phyloP scores from a whole-genome alignment of 2,888 invertebrate species.

The Hartigia nigra region DNA sequence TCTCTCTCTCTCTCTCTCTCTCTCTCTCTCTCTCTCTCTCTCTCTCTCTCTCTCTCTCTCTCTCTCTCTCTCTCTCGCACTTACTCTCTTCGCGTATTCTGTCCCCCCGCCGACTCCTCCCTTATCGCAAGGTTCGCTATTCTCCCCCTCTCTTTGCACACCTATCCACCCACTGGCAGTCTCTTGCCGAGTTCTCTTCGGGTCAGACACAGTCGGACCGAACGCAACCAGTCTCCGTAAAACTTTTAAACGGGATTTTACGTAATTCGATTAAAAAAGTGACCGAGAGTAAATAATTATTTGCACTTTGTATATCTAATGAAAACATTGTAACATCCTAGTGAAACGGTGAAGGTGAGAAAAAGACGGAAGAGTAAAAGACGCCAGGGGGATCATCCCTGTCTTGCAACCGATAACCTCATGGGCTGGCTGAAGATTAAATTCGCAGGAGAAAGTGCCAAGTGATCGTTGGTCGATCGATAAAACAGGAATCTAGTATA shows the following conservation, averaged over 20 bases:
- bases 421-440: background rate
- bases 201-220: slow-evolving; percentile 9
- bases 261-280: background rate
- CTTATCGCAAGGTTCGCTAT: slow-evolving; percentile 16
- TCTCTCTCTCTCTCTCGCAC: slow-evolving; percentile 49
- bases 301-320: background rate
- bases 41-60: slow-evolving; percentile 67
- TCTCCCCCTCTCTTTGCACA: slow-evolving; percentile 15
- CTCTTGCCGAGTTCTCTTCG: slow-evolving; percentile 25
- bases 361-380: background rate
- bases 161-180: slow-evolving; percentile 13
- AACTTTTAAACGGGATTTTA: background rate
- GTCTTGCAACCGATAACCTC: background rate
- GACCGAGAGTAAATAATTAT: background rate
- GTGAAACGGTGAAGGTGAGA: background rate
- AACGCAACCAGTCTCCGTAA: slow-evolving; percentile 1
- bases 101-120: slow-evolving; percentile 67
- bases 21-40: slow-evolving; percentile 68
- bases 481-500: background rate
- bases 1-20: slow-evolving; percentile 9
- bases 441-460: background rate
- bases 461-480: background rate
- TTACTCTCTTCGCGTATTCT: slow-evolving; percentile 22
- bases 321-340: background rate
- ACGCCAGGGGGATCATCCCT: background rate